Evolutionary conservation across 2,113 vertebrate species (phyloP).

Genomic region (Craseonycteris thonglongyai): DNA sequence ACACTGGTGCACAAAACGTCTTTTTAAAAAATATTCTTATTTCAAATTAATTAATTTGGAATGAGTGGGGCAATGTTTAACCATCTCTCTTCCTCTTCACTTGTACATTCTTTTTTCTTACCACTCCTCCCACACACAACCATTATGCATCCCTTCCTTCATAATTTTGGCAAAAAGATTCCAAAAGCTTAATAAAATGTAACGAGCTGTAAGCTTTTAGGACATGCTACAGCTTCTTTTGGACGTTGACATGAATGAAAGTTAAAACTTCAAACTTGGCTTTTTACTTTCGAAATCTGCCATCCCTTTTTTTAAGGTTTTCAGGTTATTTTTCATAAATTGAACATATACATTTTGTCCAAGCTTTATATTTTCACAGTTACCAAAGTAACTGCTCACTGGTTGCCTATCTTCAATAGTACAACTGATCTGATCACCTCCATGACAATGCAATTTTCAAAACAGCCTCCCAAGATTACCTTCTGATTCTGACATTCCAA

Average conservation of each 20-base stretch:
- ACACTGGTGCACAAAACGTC: neutral
- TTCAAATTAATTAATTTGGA: constrained; percentile 32
- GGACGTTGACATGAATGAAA: neutral
- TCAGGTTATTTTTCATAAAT: neutral
- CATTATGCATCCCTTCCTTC: neutral
- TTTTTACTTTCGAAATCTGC: neutral
- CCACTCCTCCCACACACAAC: neutral
- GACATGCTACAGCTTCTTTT: neutral
- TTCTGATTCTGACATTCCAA: neutral
- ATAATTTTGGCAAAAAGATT: neutral
- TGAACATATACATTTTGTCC: neutral
- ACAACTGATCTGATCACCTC: neutral
- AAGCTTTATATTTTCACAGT: neutral
- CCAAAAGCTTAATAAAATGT: neutral
- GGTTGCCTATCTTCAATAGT: neutral
- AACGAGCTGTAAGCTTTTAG: neutral
- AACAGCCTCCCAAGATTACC: neutral
- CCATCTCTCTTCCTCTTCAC: neutral
- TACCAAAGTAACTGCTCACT: neutral
- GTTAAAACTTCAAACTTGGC: neutral
- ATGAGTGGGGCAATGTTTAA: neutral
- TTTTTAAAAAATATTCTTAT: neutral
- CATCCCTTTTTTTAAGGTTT: neutral
- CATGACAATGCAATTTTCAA: neutral
- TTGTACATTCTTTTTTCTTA: neutral